These are phyloP conservation scores for Phylloscopus whistleri DNA, from an alignment of 2,113 vertebrate genomes.

Conservation along the genomic window DNA sequence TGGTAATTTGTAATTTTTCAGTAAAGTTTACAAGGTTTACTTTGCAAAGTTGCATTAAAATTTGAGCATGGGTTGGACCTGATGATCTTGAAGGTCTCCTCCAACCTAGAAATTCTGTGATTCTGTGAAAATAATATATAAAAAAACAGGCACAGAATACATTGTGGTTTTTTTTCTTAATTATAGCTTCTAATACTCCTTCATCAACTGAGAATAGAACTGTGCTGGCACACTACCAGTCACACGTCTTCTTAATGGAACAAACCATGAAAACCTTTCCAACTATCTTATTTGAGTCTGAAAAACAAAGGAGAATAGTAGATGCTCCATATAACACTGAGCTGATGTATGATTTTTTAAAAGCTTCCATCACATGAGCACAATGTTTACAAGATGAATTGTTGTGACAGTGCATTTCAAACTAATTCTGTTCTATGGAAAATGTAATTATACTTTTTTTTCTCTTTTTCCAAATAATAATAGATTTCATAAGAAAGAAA, in stretches of 20 bases:
- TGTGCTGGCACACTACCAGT: background rate
- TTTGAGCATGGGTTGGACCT: too few relatives aligned
- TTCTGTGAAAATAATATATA: background rate
- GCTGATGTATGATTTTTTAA: background rate
- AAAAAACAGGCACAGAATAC: background rate
- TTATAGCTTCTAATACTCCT: background rate
- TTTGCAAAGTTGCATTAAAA: background rate
- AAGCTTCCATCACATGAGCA: background rate
- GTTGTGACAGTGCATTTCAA: background rate
- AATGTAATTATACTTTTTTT: background rate
- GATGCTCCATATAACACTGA: background rate
- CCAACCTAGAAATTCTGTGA: too few relatives aligned
- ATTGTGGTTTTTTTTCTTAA: background rate
- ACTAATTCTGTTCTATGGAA: background rate
- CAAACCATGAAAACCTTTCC: background rate
- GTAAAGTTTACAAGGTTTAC: background rate
- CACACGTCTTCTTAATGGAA: slow-evolving; percentile 16
- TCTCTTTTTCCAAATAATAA: background rate
- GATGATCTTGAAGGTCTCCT: too few relatives aligned
- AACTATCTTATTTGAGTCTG: background rate
- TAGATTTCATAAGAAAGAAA: background rate
- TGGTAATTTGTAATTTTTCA: background rate
- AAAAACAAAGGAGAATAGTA: slow-evolving; percentile 13
- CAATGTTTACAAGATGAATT: background rate
- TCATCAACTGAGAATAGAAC: background rate